Evolutionary conservation across 53 echinoderm and acorn worm genomes (phyloP).

Genomic region (Patiria pectinifera): DNA sequence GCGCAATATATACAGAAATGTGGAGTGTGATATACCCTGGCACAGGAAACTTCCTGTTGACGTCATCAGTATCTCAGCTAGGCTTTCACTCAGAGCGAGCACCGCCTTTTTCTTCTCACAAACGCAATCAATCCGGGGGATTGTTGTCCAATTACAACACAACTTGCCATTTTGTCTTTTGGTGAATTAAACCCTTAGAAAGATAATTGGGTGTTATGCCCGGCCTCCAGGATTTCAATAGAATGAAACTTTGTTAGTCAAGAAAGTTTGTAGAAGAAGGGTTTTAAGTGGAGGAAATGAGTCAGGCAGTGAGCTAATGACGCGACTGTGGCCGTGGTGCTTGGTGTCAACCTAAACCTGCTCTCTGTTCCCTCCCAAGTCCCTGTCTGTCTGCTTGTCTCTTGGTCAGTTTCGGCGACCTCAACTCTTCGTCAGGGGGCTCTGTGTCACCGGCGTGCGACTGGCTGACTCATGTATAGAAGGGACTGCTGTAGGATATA

Average conservation of each 20-base stretch:
- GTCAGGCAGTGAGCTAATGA: conserved; percentile 39
- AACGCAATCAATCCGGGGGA: background rate
- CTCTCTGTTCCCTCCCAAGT: background rate
- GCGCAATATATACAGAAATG: no score
- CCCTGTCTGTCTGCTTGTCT: background rate
- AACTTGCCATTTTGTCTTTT: background rate
- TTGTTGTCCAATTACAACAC: background rate
- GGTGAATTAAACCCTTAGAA: background rate
- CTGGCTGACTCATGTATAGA: conserved; percentile 47
- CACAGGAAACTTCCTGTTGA: background rate
- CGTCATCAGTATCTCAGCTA: background rate
- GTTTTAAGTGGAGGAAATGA: conserved; percentile 20
- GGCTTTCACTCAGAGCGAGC: background rate
- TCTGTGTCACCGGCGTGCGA: conserved; percentile 34
- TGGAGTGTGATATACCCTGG: background rate
- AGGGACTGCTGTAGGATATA: background rate
- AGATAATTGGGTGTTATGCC: background rate
- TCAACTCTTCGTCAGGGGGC: conserved; percentile 6
- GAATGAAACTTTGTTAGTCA: background rate
- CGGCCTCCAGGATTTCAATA: background rate
- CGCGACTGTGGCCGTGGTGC: conserved; percentile 27
- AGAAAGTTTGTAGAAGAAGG: background rate
- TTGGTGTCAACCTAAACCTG: background rate
- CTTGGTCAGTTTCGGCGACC: background rate
- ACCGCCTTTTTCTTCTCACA: background rate